Evolutionary conservation across 2,888 invertebrate species (phyloP).

Genomic region (Thalpophila matura): DNA sequence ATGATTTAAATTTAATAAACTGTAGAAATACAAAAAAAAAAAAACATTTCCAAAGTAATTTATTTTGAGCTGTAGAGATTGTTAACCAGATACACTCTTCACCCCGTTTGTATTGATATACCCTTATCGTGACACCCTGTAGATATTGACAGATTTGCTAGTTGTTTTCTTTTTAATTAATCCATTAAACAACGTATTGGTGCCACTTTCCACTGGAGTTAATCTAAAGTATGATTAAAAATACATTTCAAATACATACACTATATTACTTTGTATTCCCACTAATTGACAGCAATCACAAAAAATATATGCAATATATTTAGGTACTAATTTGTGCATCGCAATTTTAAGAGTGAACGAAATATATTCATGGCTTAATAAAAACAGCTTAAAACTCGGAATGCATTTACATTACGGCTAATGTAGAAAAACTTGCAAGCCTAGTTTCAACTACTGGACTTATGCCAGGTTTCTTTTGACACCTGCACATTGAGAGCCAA

Average conservation of each 20-base stretch:
- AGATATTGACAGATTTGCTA: no score
- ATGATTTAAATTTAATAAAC: no score
- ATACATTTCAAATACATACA: background rate
- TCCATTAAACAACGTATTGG: background rate
- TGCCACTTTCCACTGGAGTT: background rate
- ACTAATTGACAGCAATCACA: background rate
- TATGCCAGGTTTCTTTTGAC: slow-evolving; percentile 56
- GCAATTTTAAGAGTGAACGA: background rate
- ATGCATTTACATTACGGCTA: slow-evolving; percentile 9
- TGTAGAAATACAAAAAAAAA: no score
- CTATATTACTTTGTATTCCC: background rate
- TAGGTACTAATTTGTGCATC: background rate
- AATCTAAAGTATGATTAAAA: background rate
- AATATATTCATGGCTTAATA: background rate
- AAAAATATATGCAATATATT: background rate
- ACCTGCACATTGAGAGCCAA: slow-evolving; percentile 40
- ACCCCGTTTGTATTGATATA: no score
- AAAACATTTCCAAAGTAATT: no score
- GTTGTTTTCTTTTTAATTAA: background rate
- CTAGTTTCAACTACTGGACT: slow-evolving; percentile 38
- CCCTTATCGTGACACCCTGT: no score
- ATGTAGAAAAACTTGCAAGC: slow-evolving; percentile 31
- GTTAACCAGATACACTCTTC: no score
- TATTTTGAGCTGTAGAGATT: no score
- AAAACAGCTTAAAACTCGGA: slow-evolving; percentile 17